These are phyloP conservation scores for Linyphia triangularis DNA, from an alignment of 2,888 invertebrate genomes.

Conservation along the genomic window DNA sequence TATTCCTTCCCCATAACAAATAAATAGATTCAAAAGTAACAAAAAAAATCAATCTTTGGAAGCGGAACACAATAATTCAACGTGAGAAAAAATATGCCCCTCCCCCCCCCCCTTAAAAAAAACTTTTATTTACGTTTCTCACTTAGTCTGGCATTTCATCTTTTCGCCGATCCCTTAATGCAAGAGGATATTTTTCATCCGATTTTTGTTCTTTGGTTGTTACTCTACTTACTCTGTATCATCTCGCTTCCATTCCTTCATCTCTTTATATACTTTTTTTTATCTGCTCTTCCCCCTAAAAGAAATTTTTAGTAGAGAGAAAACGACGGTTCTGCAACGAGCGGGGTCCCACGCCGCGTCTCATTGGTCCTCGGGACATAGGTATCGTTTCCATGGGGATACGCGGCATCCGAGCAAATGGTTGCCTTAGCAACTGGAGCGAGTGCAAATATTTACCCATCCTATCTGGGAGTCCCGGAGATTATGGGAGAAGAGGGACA, in stretches of 20 bases:
- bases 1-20: slow-evolving; percentile 38
- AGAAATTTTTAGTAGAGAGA: slow-evolving; percentile 54
- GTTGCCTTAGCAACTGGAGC: slow-evolving; percentile 72
- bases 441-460: slow-evolving; percentile 74
- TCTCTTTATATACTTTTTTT: slow-evolving; percentile 68
- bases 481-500: slow-evolving; percentile 75
- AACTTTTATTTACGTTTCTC: slow-evolving; percentile 69
- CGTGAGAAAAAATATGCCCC: background rate
- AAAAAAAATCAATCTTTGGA: slow-evolving; percentile 59
- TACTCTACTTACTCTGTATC: slow-evolving; percentile 63
- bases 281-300: slow-evolving; percentile 8
- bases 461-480: slow-evolving; percentile 73
- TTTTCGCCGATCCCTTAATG: slow-evolving; percentile 70
- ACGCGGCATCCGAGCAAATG: slow-evolving; percentile 71
- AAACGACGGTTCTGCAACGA: slow-evolving; percentile 41
- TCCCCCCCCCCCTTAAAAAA: slow-evolving; percentile 35
- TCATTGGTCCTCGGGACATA: slow-evolving; percentile 73
- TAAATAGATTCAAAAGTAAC: slow-evolving; percentile 61
- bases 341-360: slow-evolving; percentile 46
- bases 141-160: slow-evolving; percentile 73
- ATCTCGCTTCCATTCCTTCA: slow-evolving; percentile 25
- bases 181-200: slow-evolving; percentile 70
- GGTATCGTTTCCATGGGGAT: slow-evolving; percentile 72
- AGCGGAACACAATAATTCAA: slow-evolving; percentile 49
- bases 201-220: slow-evolving; percentile 63